These are phyloP conservation scores for Lipotes vexillifer DNA, from an alignment of 2,113 vertebrate species.

Conservation along the genomic window DNA sequence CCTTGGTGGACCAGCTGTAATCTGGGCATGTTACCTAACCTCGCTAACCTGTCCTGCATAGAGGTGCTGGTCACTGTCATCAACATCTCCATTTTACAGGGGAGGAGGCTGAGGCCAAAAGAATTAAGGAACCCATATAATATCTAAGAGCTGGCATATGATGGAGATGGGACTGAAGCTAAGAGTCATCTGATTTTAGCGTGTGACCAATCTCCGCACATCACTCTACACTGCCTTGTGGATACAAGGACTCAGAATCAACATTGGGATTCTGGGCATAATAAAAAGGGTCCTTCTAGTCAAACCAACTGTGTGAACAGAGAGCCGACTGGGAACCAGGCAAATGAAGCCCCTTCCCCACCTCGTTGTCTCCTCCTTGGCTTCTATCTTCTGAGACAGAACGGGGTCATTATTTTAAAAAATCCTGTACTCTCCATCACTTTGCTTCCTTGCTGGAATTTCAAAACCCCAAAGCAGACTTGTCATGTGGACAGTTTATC, in stretches of 20 bases:
- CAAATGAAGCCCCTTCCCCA: accelerated
- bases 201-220: too few relatives aligned
- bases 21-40: too few relatives aligned
- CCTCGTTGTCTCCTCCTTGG: not conserved
- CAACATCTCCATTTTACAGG: not conserved
- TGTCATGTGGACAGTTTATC: not conserved
- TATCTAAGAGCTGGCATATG: not conserved
- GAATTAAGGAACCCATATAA: not conserved
- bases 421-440: not conserved
- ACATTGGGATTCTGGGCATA: not conserved
- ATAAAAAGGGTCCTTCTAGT: not conserved
- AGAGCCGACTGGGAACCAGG: not conserved
- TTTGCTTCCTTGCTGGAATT: not conserved
- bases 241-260: not conserved
- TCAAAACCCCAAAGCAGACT: conserved; percentile 50
- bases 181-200: not conserved
- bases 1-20: accelerated
- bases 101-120: not conserved
- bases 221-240: not conserved
- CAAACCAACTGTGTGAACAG: not conserved
- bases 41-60: not conserved
- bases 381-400: not conserved
- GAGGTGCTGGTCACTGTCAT: not conserved
- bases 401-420: not conserved
- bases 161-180: not conserved